Conservation (phyloP, 2,113 vertebrate genomes). For the Protomyctophum bolini region DNA sequence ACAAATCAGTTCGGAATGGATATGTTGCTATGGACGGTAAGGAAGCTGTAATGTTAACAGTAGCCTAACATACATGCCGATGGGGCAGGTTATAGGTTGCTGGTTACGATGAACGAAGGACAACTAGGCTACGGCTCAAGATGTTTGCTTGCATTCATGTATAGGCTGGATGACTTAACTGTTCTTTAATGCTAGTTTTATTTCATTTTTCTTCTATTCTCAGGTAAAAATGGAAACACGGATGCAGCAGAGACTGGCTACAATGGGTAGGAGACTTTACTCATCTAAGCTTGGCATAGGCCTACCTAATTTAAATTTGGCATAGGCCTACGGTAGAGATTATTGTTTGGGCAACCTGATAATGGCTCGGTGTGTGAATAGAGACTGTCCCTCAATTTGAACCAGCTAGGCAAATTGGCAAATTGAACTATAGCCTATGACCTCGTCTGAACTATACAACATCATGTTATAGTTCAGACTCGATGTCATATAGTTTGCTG, state of each 20-base stretch:
- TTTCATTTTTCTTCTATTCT: slow-evolving; percentile 36
- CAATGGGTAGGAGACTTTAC: slow-evolving; percentile 55
- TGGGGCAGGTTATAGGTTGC: too few relatives aligned
- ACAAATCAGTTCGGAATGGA: slow-evolving; percentile 64
- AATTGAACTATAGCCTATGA: too few relatives aligned
- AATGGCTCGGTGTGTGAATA: neutral
- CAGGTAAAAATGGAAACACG: slow-evolving; percentile 62
- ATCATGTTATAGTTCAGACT: too few relatives aligned
- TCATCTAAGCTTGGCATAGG: neutral
- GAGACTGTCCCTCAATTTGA: too few relatives aligned
- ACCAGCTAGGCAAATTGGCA: too few relatives aligned
- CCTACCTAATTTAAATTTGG: too few relatives aligned
- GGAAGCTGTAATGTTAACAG: slow-evolving; percentile 19
- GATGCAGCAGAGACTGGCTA: slow-evolving; percentile 21
- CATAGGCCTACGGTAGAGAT: neutral
- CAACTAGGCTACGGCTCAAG: neutral
- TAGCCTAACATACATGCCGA: neutral
- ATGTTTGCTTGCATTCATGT: neutral
- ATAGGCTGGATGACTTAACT: neutral
- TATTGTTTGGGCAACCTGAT: neutral
- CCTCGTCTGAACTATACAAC: too few relatives aligned
- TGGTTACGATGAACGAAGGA: too few relatives aligned
- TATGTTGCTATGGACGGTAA: slow-evolving; percentile 75
- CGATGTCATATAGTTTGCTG: too few relatives aligned
- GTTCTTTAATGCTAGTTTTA: slow-evolving; percentile 23